A percentile compares a stretch with the other conserved stretches of the same genome.
phyloP scores from a whole-genome alignment of 2,113 vertebrate species.

The Osmerus eperlanus region DNA sequence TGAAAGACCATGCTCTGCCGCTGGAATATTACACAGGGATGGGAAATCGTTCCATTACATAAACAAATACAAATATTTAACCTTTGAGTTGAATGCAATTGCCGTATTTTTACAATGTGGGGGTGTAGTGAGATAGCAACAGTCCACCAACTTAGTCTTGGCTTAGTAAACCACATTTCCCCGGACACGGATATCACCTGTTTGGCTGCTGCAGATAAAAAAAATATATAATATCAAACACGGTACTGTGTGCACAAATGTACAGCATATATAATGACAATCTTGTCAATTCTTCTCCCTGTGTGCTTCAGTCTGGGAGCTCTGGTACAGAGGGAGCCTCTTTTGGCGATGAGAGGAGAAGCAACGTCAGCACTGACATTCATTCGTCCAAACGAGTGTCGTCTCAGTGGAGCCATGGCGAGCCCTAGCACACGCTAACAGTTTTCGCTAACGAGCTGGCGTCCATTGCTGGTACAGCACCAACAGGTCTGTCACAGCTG shows the following conservation, averaged over 20 bases:
- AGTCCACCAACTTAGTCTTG: too few relatives aligned
- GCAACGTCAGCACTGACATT: conserved; percentile 1
- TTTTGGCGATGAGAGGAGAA: neutral
- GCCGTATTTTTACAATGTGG: too few relatives aligned
- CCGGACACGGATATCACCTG: too few relatives aligned
- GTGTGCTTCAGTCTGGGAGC: neutral
- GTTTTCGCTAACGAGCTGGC: neutral
- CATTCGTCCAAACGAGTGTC: conserved; percentile 27
- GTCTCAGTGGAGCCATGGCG: conserved; percentile 20
- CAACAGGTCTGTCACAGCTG: conserved; percentile 1
- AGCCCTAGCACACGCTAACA: conserved; percentile 23
- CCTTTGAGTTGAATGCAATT: too few relatives aligned
- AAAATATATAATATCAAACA: too few relatives aligned
- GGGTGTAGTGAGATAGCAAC: too few relatives aligned
- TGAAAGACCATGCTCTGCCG: too few relatives aligned
- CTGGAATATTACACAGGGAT: too few relatives aligned
- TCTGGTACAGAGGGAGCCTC: neutral
- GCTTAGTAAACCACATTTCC: too few relatives aligned
- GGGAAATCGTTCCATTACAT: too few relatives aligned
- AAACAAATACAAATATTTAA: too few relatives aligned
- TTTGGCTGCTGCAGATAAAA: too few relatives aligned
- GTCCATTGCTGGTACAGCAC: conserved; percentile 9
- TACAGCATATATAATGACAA: neutral
- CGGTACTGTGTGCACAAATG: neutral
- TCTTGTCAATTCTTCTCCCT: neutral